Conservation (phyloP, 2,888 invertebrate genomes). For the Dasypogon diadema region DNA sequence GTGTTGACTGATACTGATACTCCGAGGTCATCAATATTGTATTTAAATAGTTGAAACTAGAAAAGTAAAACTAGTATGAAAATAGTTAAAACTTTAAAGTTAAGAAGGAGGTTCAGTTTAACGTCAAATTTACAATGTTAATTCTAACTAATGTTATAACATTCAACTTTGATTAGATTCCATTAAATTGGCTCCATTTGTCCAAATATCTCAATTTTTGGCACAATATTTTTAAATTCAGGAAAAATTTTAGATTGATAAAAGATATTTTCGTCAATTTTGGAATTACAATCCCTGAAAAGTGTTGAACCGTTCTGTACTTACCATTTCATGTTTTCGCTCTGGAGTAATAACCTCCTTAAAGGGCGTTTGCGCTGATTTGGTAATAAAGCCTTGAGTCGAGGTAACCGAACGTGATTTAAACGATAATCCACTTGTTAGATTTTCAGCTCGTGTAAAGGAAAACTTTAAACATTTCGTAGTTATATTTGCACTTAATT, state of each 20-base stretch:
- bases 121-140: too few relatives aligned
- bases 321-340: slow-evolving; percentile 64
- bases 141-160: too few relatives aligned
- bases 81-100: not conserved
- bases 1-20: slow-evolving; percentile 64
- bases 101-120: too few relatives aligned
- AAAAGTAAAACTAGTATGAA: not conserved
- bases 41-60: slow-evolving; percentile 65
- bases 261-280: too few relatives aligned
- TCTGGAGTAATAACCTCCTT: slow-evolving; percentile 66
- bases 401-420: slow-evolving; percentile 67
- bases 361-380: slow-evolving; percentile 63
- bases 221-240: too few relatives aligned
- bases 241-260: too few relatives aligned
- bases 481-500: slow-evolving; percentile 64
- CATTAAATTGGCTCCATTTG: too few relatives aligned
- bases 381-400: slow-evolving; percentile 65
- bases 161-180: too few relatives aligned
- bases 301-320: too few relatives aligned
- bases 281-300: too few relatives aligned
- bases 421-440: slow-evolving; percentile 67
- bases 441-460: slow-evolving; percentile 65
- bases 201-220: too few relatives aligned
- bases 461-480: slow-evolving; percentile 63
- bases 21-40: slow-evolving; percentile 65